Evolutionary conservation across 2,888 invertebrate species (phyloP).

Genomic region (Azorinus chamasolen): DNA sequence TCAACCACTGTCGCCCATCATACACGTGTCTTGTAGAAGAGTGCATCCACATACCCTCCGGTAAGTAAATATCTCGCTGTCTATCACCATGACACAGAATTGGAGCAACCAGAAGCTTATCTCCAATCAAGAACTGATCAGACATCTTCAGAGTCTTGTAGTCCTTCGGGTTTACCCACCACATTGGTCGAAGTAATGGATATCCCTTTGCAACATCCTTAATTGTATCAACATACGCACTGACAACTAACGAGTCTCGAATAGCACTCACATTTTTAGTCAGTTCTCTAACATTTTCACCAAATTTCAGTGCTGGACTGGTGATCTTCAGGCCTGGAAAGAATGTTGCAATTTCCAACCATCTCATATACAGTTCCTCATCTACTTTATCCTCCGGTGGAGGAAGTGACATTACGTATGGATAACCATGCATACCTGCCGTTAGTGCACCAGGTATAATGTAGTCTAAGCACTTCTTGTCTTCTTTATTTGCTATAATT

Average conservation of each 20-base stretch:
- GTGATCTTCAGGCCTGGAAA: conserved; percentile 96
- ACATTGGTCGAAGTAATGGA: conserved; percentile 69
- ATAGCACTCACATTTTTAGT: conserved; percentile 52
- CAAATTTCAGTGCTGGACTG: conserved; percentile 93
- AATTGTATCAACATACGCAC: conserved; percentile 92
- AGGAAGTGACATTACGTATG: conserved; percentile 95
- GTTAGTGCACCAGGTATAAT: conserved; percentile 92
- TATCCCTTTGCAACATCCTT: conserved; percentile 89
- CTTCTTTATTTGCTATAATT: conserved; percentile 94
- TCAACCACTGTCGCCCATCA: conserved; percentile 59
- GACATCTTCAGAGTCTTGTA: conserved; percentile 55
- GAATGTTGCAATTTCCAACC: conserved; percentile 95
- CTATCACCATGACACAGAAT: conserved; percentile 68
- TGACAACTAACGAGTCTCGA: conserved; percentile 88
- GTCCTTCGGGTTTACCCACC: conserved; percentile 73
- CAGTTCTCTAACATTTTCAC: conserved; percentile 87
- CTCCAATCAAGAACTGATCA: conserved; percentile 74
- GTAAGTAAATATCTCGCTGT: conserved; percentile 73
- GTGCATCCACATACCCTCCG: conserved; percentile 62
- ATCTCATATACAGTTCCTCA: conserved; percentile 90
- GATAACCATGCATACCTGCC: conserved; percentile 92
- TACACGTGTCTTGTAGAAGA: conserved; percentile 32
- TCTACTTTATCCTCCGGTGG: conserved; percentile 47
- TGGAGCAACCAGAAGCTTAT: conserved; percentile 75
- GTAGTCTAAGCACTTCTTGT: conserved; percentile 90